Base-by-base conservation (phyloP, 1,140 invertebrate genomes). In the Musca vetustissima region DNA sequence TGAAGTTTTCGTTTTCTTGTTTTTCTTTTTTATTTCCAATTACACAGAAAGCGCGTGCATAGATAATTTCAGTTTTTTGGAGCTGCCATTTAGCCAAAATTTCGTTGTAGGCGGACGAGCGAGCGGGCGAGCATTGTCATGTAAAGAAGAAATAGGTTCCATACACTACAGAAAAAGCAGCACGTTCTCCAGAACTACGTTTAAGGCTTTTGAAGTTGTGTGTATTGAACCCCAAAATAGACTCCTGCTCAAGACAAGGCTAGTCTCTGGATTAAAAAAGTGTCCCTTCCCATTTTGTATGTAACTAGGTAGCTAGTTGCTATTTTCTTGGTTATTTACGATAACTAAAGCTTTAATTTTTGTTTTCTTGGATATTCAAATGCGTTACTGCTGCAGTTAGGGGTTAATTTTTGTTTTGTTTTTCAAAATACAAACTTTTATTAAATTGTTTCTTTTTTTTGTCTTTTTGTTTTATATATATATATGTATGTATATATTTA, bases 401-500 rank as follows among this genome's bases (percentile, higher is more conserved):
- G 57, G 21, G 57, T 61, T 61, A 61, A 61, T 17, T 61, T 61
- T 61, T 28, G 28, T 28, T 28, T 28, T 28, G 3, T 28, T 28
- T 8, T 28, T 61, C 57, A 61, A 61, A 61, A 61, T 61, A 61
- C 57, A 61, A 61, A 61, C 36, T 61, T 61, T 17, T 61, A 36
- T 19, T 19, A 19, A 19, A 52, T 52, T 52, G 21, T 52, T 52
- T 61, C 36, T 21, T 61, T 59, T 36, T 19, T 61, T 61, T n/a
- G n/a, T n/a, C 28, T 59, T 52, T 6, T 52, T 59, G 24, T 43
- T 36, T 32, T 61, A 21, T 61, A n/a, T 4, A 28, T 28, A 28
- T 28, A 28, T 28, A 28, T 28, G 3, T 28, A 61, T 61, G 19
- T 43, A 61, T 49, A 49, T 49, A n/a, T n/a, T 49, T 15, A 32